These are phyloP conservation scores for Napeogenes sylphis DNA, from an alignment of 2,888 invertebrate species.

Conservation along the genomic window DNA sequence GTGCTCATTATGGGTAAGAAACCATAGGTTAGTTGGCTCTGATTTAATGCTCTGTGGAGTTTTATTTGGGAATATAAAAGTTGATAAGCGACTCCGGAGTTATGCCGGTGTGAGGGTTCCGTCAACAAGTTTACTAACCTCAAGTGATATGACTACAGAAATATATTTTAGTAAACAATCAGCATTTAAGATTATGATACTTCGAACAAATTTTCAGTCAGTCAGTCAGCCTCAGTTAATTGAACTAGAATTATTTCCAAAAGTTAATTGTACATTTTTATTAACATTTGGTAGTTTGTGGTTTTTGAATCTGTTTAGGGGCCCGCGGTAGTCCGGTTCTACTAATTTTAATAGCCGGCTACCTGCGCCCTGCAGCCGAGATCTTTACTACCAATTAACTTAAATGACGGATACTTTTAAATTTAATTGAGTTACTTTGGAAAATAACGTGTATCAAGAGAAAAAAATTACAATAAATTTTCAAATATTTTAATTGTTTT, in stretches of 20 bases:
- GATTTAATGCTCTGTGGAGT: constrained; percentile 24
- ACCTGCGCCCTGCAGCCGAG: constrained; percentile 42
- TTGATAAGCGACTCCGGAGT: constrained; percentile 19
- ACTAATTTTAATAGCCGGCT: constrained; percentile 46
- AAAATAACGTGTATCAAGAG: too few species aligned
- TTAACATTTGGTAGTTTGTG: neutral
- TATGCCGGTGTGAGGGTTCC: constrained; percentile 2
- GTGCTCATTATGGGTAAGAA: constrained; percentile 22
- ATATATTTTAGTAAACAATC: too few species aligned
- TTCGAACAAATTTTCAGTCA: too few species aligned
- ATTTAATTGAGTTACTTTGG: too few species aligned
- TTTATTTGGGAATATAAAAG: constrained; percentile 33
- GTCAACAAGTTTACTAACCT: too few species aligned
- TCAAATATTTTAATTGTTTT: neutral
- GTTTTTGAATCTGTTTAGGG: constrained; percentile 13
- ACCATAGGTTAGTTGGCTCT: constrained; percentile 18
- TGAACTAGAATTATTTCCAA: too few species aligned
- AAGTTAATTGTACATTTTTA: too few species aligned
- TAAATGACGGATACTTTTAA: constrained; percentile 18
- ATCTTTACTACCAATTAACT: constrained; percentile 27
- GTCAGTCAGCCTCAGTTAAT: too few species aligned
- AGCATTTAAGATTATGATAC: too few species aligned
- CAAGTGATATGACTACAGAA: too few species aligned
- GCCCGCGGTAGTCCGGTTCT: constrained; percentile 29
- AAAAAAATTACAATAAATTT: neutral